Evolutionary conservation across 2,113 vertebrate species (phyloP), one percentile per base, ranked within the genome.

Genomic region (Epinephelus cyanopodus): DNA sequence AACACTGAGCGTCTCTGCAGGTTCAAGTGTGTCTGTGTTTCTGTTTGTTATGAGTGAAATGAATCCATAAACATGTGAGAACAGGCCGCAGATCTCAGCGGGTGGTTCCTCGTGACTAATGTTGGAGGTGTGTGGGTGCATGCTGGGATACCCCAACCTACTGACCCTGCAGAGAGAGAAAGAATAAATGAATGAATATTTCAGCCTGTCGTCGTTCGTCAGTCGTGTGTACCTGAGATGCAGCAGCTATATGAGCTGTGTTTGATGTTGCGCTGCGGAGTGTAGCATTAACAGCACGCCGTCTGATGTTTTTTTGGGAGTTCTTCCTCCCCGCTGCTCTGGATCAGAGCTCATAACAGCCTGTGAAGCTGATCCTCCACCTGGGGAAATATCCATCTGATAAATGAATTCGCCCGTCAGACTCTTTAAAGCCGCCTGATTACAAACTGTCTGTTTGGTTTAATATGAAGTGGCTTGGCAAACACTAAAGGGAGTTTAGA

Each of bases 391-490:
- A 77, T 87, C 71, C 53, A 39, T 83, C 48, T 71, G 74, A 86
- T 81, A 50, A 84, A 87, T 82, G 69, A 82, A 70, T 74, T 67
- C n/a, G 23, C 63, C 85, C 47, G 48, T 87, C 76, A 70, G 77
- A 75, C 82, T 85, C 73, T 63, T 88, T 74, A 83, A 87, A 87
- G 85, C 61, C 1, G 39, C 71, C 78, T 87, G 81, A 84, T 86
- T 89, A 82, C 74, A 83, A 82, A 73, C 87, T 75, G 77, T 74
- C 87, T 84, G 76, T 82, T 63, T 81, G 76, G 52, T 90, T 90
- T 78, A 86, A 76, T 87, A 80, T 77, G 56, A 82, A 92, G 79
- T 63, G 79, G 77, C 86, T 88, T 25, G 25, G 77, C 74, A 72
- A 85, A 86, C 81, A 88, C 88, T 82, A 42, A 76, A 73, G 79